A percentile compares a stretch with the other conserved stretches of the same genome.
Conservation (phyloP, 2,888 invertebrate genomes). For the Rhingia campestris region DNA sequence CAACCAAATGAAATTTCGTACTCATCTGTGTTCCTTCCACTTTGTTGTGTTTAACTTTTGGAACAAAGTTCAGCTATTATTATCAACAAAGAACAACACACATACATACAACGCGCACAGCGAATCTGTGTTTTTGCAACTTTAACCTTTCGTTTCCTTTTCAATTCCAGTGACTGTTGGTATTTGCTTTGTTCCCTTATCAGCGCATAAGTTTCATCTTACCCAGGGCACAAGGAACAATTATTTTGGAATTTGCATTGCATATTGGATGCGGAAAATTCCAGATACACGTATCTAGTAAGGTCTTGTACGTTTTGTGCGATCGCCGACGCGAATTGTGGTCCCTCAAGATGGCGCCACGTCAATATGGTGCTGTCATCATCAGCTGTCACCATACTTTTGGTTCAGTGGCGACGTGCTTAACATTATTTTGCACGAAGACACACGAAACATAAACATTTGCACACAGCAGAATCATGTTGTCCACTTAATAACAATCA, state of each 20-base stretch:
- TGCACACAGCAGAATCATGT: not conserved
- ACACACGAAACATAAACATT: conserved; percentile 21
- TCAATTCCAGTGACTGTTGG: not conserved
- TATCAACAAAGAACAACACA: conserved; percentile 62
- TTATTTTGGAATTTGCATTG: conserved; percentile 56
- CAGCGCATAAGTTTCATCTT: conserved; percentile 29
- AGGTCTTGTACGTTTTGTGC: not conserved
- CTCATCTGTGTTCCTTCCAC: conserved; percentile 2
- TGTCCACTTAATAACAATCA: conserved; percentile 16
- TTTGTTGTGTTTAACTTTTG: conserved; percentile 43
- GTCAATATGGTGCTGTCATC: conserved; percentile 42
- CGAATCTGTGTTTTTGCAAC: conserved; percentile 54
- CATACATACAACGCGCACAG: not conserved
- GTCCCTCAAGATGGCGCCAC: conserved; percentile 57
- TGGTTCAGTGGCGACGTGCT: not conserved
- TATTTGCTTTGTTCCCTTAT: conserved; percentile 44
- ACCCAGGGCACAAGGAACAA: not conserved
- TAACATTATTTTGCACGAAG: conserved; percentile 2
- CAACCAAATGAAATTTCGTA: conserved; percentile 8
- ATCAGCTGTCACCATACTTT: conserved; percentile 53
- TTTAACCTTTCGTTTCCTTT: conserved; percentile 60
- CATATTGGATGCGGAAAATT: not conserved
- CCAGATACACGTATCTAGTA: not conserved
- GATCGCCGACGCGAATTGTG: conserved; percentile 2
- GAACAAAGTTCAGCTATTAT: conserved; percentile 71